Evolutionary conservation across 2,113 vertebrate species (phyloP), one percentile per base, ranked within the genome.

Genomic region (Steatornis caripensis): DNA sequence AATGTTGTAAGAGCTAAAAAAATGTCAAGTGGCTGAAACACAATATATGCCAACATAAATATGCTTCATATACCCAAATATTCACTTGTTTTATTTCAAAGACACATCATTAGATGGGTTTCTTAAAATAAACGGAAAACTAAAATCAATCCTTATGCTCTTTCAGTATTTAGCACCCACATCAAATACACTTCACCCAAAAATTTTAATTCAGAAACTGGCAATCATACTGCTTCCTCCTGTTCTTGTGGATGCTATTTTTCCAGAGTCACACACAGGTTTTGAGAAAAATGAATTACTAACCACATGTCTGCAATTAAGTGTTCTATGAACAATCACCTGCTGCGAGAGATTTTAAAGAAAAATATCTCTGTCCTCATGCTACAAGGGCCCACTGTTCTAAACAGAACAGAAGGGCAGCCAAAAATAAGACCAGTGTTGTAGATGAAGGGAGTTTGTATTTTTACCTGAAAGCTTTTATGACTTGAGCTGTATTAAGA

Each of bases 271-370:
- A 5, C 60, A 83, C 3, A 62, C 8, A 68, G 60, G 49, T 94
- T 94, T 46, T 78, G 71, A 90, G 78, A 86, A 95, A 81, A 90
- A 93, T 75, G 24, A 78, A 86, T 90, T 86, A 88, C 24, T 93
- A 89, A 96, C 96, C 60, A 88, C 15, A 49, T 43, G 12, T 57
- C 76, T 93, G 72, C 90, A 95, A 94, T 96, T 96, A 97, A 88
- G 34, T 37, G 62, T 66, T 88, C 87, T 70, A n/a, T 51, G 85
- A 86, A 74, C 60, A 51, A 43, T 79, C 68, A 89, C 49, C 82
- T 92, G 79, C 76, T 87, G 69, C 0, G 43, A 84, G 81, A 82
- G 43, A 83, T 69, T 79, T 85, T 48, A 34, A 61, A 84, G 51
- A 60, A 94, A 95, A 92, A 81, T 45, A 61, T 21, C 62, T 90